Base-by-base conservation (phyloP, 2,113 vertebrate species). In the Neodon shergylaensis region DNA sequence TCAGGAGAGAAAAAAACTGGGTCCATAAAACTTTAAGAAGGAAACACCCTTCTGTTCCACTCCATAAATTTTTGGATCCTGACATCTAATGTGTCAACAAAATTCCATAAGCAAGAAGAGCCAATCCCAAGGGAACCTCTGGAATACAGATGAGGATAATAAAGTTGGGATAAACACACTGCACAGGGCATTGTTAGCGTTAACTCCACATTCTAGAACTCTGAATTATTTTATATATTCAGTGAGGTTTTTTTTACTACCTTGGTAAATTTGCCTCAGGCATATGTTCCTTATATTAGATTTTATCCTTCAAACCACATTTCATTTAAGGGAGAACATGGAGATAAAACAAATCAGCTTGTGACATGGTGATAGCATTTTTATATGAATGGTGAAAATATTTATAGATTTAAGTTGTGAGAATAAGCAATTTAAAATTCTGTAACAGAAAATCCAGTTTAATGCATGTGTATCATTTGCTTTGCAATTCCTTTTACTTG, bases 11-110 rank as follows among this genome's bases (percentile, higher is more conserved):
- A 96, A 54, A 95, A 84, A 61, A 66, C 89, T 88, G 63, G 65
- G 28, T 74, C 72, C 54, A 78, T 92, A 96, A 97, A 97, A 97
- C 36, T 93, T 91, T 82, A 87, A 96, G 77, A 92, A 97, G 95
- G 96, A 96, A 97, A 97, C 92, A 95, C 76, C 78, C 70, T 98
- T 97, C 96, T 96, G 88, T 95, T 98, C 65, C 66, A 96, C 74
- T 10, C 70, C 76, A 95, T 97, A 97, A 97, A 96, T 96, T 74
- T 74, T 95, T 84, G 90, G 88, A 95, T 97, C 82, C 66, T 97
- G 95, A 97, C 93, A 97, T 95, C n/a, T 95, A 97, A 96, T 77
- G 92, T 63, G 66, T 90, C 97, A 97, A 95, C 68, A 92, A 97
- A 97, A 97, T 97, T 97, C 94, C 95, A 97, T 44, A 72, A 96